Evolutionary conservation across 1,140 invertebrate species (phyloP).

Genomic region (Hetaerina americana): DNA sequence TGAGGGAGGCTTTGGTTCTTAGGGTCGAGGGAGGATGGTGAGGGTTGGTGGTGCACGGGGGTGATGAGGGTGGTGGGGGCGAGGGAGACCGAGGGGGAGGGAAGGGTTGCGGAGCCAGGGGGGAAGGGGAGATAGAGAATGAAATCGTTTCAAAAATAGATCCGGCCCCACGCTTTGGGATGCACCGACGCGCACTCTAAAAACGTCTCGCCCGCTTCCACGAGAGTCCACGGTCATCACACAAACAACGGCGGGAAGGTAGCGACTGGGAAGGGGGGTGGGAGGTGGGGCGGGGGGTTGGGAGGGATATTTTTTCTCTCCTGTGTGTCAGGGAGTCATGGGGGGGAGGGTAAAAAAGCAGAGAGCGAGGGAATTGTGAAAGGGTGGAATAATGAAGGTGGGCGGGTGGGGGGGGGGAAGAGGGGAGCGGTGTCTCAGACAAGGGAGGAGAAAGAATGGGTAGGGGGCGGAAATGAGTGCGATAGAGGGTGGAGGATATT

Average conservation of each 20-base stretch:
- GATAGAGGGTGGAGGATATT: too few relatives aligned
- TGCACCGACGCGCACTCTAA: not conserved
- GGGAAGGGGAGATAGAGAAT: too few relatives aligned
- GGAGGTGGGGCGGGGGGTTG: not conserved
- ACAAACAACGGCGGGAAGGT: not conserved
- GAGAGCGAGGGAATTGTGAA: too few relatives aligned
- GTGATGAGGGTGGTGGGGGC: not conserved
- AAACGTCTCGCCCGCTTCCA: not conserved
- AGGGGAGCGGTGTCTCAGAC: not conserved
- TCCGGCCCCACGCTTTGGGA: not conserved
- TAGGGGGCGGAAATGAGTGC: too few relatives aligned
- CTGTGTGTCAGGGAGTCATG: too few relatives aligned
- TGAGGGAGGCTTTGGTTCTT: too few relatives aligned
- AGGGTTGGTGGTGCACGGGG: not conserved
- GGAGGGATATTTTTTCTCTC: too few relatives aligned
- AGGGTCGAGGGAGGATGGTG: too few relatives aligned
- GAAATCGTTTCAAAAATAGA: not conserved
- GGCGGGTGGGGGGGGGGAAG: too few relatives aligned
- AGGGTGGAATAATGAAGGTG: too few relatives aligned
- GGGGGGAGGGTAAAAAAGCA: too few relatives aligned
- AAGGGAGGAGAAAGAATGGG: not conserved
- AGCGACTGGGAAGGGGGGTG: not conserved
- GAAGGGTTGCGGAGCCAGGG: not conserved
- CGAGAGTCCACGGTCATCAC: not conserved
- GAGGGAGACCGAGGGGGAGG: not conserved